Evolutionary conservation across 2,113 vertebrate species (phyloP), one percentile per base, ranked within the genome.

Genomic region (Bagarius yarrelli): DNA sequence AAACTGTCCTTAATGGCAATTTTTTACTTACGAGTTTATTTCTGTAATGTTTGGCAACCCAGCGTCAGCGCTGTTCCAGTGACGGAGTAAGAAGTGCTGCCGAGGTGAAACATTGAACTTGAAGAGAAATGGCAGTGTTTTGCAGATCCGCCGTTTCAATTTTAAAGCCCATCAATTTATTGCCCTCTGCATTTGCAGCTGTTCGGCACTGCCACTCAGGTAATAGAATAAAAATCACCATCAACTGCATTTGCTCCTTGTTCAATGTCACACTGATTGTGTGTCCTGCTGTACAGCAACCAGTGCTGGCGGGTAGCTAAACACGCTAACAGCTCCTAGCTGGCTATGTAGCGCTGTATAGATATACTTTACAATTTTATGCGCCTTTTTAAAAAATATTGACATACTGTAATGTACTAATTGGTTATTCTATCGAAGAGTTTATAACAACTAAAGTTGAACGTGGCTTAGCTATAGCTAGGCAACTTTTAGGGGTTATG

Each of bases 191-290:
- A 0, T 25, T 88, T 64, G 78, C 85, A 11, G 85, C 89, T 23
- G 83, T 76, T 9, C 91, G 92, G 9, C 88, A 89, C 12, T 92
- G 79, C 86, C 91, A 91, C 84, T 86, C 92, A 87, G 94, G 93
- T 94, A 87, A 84, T 55, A 18, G 4, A 55, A 19, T 6, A 30
- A 85, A 80, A 86, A 83, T 71, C 76, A 47, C 56, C 1, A 12
- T 16, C 34, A 19, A 77, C 25, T 64, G 16, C 2, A 5, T 0
- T 64, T 74, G 56, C 36, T 76, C 13, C 15, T 55, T 78, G 16
- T 12, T 83, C 89, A 90, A 87, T 91, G 90, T 91, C 88, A 89
- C 16, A 56, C 4, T 61, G 34, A 70, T 40, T 11, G 34, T 76
- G 75, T 76, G 77, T 71, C 55, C 56, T 47, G 9, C 36, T 14